These are phyloP conservation scores for Drosophila murphyi DNA, from an alignment of 1,140 invertebrate species.

Conservation along the genomic window DNA sequence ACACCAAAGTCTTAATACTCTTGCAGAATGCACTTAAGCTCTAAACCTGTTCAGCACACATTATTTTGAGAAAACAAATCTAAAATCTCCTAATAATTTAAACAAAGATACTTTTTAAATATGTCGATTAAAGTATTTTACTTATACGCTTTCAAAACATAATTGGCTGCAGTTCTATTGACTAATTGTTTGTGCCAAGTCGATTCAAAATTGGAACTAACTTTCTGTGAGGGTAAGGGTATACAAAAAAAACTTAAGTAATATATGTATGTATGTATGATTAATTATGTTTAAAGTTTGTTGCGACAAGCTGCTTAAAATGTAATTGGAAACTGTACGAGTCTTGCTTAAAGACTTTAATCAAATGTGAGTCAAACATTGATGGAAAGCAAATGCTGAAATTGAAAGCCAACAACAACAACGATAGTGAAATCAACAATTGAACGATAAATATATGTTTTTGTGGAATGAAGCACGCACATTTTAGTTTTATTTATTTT, in stretches of 20 bases:
- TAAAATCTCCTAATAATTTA: too few relatives aligned
- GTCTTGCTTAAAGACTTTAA: conserved; percentile 16
- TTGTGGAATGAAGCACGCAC: conserved; percentile 47
- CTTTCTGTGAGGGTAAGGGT: conserved; percentile 7
- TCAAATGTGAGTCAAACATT: conserved; percentile 24
- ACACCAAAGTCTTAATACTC: conserved; percentile 27
- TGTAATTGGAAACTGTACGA: conserved; percentile 25
- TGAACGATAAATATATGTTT: conserved; percentile 69
- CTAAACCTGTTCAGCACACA: background rate
- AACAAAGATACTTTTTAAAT: too few relatives aligned
- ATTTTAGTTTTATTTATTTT: conserved; percentile 29
- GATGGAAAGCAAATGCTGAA: conserved; percentile 32
- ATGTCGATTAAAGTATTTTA: too few relatives aligned
- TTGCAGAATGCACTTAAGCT: conserved; percentile 5
- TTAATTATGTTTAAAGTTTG: conserved; percentile 39
- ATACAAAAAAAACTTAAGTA: background rate
- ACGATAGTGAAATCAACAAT: conserved; percentile 45
- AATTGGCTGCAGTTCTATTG: conserved; percentile 6
- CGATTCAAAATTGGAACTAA: background rate
- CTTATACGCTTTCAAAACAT: too few relatives aligned
- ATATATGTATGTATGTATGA: conserved; percentile 25
- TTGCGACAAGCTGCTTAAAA: conserved; percentile 25
- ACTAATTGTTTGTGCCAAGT: background rate
- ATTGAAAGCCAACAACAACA: conserved; percentile 44
- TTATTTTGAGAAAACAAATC: too few relatives aligned